Evolutionary conservation across 2,797 vertebrate species (phyloP).

Genomic region (Nasua narica): DNA sequence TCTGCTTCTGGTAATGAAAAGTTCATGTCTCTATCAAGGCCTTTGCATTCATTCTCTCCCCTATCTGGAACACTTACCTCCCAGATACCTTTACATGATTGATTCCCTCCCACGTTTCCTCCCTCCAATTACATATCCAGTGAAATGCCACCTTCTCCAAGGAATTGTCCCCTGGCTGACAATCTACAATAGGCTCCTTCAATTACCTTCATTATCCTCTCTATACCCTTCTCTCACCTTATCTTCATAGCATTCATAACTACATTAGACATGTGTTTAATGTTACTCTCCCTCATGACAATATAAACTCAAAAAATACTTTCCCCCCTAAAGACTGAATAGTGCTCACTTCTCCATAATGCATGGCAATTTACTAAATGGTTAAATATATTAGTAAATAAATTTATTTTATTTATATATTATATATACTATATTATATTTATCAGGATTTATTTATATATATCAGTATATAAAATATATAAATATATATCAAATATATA

Average conservation of each 20-base stretch:
- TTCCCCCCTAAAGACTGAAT: not conserved
- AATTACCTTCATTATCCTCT: not conserved
- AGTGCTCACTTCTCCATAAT: not conserved
- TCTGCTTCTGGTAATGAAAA: not conserved
- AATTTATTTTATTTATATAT: too few relatives aligned
- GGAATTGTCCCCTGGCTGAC: not conserved
- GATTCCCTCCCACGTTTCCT: not conserved
- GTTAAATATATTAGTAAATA: not conserved
- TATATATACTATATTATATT: too few relatives aligned
- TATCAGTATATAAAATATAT: too few relatives aligned
- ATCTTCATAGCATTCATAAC: not conserved
- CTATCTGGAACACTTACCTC: not conserved
- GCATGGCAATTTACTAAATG: not conserved
- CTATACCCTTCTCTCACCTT: not conserved
- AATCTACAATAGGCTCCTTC: not conserved
- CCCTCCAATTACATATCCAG: not conserved
- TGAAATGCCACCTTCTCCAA: not conserved
- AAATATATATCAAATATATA: too few relatives aligned
- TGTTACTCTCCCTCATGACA: not conserved
- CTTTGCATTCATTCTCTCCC: not conserved
- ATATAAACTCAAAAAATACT: not conserved
- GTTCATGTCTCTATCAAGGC: not conserved
- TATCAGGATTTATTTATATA: too few relatives aligned
- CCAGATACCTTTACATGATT: not conserved
- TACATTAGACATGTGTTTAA: not conserved